These are phyloP conservation scores for Machaerirhynchus nigripectus DNA, from an alignment of 2,113 vertebrate genomes.

Conservation along the genomic window DNA sequence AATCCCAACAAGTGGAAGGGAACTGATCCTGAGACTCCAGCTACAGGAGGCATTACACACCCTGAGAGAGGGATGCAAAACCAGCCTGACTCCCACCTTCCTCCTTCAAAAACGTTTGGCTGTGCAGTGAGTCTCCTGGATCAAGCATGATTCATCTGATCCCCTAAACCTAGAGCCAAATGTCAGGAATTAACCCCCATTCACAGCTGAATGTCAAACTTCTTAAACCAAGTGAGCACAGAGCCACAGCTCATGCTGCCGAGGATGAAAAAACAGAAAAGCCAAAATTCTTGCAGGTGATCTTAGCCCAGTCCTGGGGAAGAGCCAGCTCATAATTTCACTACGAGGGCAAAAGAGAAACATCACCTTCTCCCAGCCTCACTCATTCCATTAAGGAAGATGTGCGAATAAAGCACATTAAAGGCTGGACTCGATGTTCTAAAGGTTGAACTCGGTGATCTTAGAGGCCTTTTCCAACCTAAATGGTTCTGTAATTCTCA, in stretches of 20 bases:
- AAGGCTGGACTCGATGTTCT: not conserved
- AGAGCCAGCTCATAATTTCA: not conserved
- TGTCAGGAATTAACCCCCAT: not conserved
- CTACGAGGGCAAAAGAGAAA: not conserved
- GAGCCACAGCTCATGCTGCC: not conserved
- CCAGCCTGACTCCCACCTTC: not conserved
- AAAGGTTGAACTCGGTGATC: not conserved
- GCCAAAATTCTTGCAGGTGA: not conserved
- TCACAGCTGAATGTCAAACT: not conserved
- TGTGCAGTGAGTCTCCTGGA: not conserved
- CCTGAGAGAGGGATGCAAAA: not conserved
- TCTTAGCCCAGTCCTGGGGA: not conserved
- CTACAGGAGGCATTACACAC: not conserved
- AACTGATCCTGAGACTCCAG: fast-evolving
- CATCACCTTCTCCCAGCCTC: not conserved
- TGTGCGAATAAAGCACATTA: not conserved
- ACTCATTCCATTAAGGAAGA: not conserved
- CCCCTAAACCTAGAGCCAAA: not conserved
- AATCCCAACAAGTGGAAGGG: not conserved
- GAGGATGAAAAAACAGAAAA: not conserved
- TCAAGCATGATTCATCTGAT: not conserved
- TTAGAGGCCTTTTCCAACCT: not conserved
- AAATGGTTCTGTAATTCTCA: not conserved
- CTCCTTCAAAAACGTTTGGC: not conserved
- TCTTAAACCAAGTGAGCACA: not conserved